Evolutionary conservation across 2,888 invertebrate genomes (phyloP).

Genomic region (Leucania comma): DNA sequence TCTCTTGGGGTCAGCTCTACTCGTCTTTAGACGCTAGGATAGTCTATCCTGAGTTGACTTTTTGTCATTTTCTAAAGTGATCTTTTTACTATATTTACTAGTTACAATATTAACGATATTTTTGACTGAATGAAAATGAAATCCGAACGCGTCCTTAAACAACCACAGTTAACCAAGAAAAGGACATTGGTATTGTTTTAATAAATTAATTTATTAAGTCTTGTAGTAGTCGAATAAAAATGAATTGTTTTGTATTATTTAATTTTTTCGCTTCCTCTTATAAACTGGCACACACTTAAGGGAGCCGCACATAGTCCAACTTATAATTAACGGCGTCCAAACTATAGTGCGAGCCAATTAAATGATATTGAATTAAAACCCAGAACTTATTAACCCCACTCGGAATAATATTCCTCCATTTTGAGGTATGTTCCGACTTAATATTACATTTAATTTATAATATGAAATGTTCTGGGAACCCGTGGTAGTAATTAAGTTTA

Average conservation of each 20-base stretch:
- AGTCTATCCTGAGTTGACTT: too few species aligned
- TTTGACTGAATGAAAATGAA: too few species aligned
- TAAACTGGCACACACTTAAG: constrained; percentile 42
- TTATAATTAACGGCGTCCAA: constrained; percentile 76
- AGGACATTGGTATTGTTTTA: too few species aligned
- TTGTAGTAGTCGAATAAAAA: too few species aligned
- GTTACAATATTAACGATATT: too few species aligned
- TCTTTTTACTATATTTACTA: too few species aligned
- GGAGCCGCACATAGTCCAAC: constrained; percentile 41
- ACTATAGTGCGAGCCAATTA: constrained; percentile 69
- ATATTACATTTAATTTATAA: constrained; percentile 35
- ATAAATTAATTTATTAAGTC: too few species aligned
- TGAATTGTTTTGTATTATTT: neutral
- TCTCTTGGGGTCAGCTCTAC: too few species aligned
- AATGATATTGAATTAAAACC: constrained; percentile 75
- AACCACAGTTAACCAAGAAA: too few species aligned
- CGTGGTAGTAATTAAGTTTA: constrained; percentile 23
- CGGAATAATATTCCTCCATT: constrained; percentile 35
- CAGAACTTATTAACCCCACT: constrained; percentile 38
- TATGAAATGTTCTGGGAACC: constrained; percentile 17
- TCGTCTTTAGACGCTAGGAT: too few species aligned
- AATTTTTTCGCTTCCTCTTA: constrained; percentile 17
- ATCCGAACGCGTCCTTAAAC: too few species aligned
- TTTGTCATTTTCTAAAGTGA: too few species aligned
- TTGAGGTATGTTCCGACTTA: constrained; percentile 22